Evolutionary conservation across 2,113 vertebrate species (phyloP).

Genomic region (Phalacrocorax aristotelis): DNA sequence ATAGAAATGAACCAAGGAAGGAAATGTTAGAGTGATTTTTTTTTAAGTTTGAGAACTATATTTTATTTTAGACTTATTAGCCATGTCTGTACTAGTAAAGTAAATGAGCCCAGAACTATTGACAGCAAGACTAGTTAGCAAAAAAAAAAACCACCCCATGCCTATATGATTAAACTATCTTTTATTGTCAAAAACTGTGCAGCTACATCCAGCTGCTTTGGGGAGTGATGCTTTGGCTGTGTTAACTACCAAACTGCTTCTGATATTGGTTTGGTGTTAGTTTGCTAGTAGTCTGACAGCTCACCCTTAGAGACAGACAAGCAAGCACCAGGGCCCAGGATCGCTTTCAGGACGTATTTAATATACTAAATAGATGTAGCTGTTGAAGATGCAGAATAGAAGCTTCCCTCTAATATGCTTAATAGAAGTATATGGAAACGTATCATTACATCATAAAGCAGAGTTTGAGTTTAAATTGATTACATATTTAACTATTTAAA

Average conservation of each 20-base stretch:
- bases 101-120: neutral
- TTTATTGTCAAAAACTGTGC: neutral
- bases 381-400: neutral
- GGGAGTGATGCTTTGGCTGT: neutral
- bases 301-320: neutral
- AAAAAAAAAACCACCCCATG: fast-evolving
- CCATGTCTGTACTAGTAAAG: neutral
- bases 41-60: neutral
- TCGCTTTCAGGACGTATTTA: neutral
- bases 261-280: neutral
- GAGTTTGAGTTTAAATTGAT: neutral
- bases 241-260: neutral
- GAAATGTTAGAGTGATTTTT: neutral
- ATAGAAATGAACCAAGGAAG: neutral
- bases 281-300: neutral
- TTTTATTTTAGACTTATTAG: neutral
- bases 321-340: neutral
- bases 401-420: neutral
- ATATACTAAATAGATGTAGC: neutral
- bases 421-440: neutral
- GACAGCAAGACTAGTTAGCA: neutral
- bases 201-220: neutral
- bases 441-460: neutral
- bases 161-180: neutral
- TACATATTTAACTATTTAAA: neutral